These are phyloP conservation scores for Temnopleurus reevesii DNA, from an alignment of 53 echinoderm and acorn worm species.

Conservation along the genomic window DNA sequence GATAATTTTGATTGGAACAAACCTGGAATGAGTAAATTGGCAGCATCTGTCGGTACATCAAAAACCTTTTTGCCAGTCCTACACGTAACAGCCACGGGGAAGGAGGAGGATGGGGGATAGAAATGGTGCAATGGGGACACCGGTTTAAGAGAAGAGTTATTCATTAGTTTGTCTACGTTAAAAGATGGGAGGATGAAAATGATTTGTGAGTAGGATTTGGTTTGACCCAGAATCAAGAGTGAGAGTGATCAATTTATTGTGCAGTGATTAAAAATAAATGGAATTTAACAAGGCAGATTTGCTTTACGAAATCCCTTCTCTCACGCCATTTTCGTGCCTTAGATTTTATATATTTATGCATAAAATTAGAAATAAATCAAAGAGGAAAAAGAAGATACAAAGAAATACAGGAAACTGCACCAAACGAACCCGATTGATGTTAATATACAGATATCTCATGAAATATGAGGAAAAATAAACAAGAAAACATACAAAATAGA, in stretches of 20 bases:
- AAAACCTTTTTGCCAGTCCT: constrained; percentile 61
- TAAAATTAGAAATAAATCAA: not conserved
- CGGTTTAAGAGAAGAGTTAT: constrained; percentile 51
- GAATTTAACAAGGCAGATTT: too few species aligned
- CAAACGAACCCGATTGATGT: not conserved
- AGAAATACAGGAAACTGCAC: not conserved
- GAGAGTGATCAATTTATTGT: not conserved
- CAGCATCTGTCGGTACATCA: constrained; percentile 48
- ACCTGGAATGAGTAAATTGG: constrained; percentile 61
- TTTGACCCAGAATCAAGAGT: not conserved
- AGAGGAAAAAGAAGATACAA: not conserved
- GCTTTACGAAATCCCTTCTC: too few species aligned
- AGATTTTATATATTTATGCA: too few species aligned
- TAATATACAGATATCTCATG: not conserved
- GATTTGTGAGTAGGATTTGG: constrained; percentile 2
- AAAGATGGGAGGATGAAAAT: constrained; percentile 17
- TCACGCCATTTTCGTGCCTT: too few species aligned
- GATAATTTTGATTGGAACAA: constrained; percentile 42
- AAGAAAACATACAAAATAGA: not conserved
- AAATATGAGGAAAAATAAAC: not conserved
- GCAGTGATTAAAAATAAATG: too few species aligned
- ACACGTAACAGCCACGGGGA: constrained; percentile 39
- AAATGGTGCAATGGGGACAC: constrained; percentile 39
- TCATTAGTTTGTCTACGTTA: constrained; percentile 46
- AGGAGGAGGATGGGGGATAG: constrained; percentile 29